These are phyloP conservation scores for Pontoporia blainvillei DNA, from an alignment of 2,113 vertebrate genomes.

Conservation along the genomic window DNA sequence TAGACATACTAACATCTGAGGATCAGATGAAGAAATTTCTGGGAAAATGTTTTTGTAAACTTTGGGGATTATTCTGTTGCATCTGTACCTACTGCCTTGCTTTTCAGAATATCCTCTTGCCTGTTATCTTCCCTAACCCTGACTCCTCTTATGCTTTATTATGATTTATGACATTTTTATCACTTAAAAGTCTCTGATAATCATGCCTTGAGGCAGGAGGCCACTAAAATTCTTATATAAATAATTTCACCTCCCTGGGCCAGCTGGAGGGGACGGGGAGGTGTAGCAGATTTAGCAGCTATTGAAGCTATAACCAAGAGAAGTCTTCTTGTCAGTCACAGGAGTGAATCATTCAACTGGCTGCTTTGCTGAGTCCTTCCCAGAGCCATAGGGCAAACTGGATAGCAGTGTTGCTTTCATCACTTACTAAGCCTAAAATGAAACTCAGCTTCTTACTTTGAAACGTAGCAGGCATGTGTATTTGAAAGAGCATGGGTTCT, in stretches of 20 bases:
- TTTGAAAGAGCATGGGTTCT: background rate
- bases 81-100: background rate
- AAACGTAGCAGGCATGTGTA: background rate
- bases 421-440: background rate
- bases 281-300: constrained; percentile 33
- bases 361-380: constrained; percentile 12
- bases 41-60: background rate
- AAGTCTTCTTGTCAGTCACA: constrained; percentile 36
- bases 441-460: background rate
- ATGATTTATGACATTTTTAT: constrained; percentile 44
- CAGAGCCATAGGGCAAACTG: constrained; percentile 19
- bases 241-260: constrained; percentile 23
- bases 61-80: background rate
- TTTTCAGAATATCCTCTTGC: background rate
- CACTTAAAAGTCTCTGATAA: constrained; percentile 37
- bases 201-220: constrained; percentile 46
- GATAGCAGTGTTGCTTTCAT: constrained; percentile 12
- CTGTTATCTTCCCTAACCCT: background rate
- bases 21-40: background rate
- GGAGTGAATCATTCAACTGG: constrained; percentile 21
- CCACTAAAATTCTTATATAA: constrained; percentile 54
- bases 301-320: background rate
- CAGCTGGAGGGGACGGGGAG: background rate
- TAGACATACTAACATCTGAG: background rate
- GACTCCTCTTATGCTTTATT: constrained; percentile 22